Evolutionary conservation across 2,113 vertebrate genomes (phyloP), one percentile per base, ranked within the genome.

Genomic region (Tichodroma muraria): DNA sequence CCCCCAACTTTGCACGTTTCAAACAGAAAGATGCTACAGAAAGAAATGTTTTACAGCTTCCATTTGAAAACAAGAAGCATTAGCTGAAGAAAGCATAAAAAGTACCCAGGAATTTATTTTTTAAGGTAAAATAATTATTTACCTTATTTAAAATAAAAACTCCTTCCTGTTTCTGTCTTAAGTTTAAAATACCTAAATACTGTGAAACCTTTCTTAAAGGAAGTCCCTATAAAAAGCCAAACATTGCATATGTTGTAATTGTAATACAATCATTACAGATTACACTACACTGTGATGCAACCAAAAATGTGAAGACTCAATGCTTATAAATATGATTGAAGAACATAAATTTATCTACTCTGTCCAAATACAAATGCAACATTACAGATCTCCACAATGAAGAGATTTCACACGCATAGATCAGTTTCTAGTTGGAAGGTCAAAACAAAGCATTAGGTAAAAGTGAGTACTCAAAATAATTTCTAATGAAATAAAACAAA

Each of bases 341-440:
- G 72, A 95, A 93, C 38, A 91, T 54, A 90, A 94, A 94, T 89
- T 88, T 90, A 85, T 49, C 73, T 80, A 47, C 47, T 83, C 82
- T 76, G 54, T 94, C 80, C 89, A 96, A 92, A 96, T 53, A 93
- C 75, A 88, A 96, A 85, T 60, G 68, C 77, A 93, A 94, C 10
- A 18, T 1, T 66, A 56, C 40, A 68, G 27, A 50, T 63, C 69
- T 87, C 42, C 60, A 78, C 40, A 92, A 76, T 6, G 15, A 86
- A 80, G 16, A 59, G 35, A 76, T 72, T 80, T 69, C 28, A 57
- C 0, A 4, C 17, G 22, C 45, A 50, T 15, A 53, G 52, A 40
- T 53, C 45, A 24, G 2, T n/a, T 91, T 70, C 54, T 50, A 60
- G 13, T 14, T 40, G 57, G 27, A 80, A 72, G 19, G 21, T 54